Evolutionary conservation across 2,888 invertebrate species (phyloP), one percentile per base, ranked within the genome.

Genomic region (Plagiodera versicolora): DNA sequence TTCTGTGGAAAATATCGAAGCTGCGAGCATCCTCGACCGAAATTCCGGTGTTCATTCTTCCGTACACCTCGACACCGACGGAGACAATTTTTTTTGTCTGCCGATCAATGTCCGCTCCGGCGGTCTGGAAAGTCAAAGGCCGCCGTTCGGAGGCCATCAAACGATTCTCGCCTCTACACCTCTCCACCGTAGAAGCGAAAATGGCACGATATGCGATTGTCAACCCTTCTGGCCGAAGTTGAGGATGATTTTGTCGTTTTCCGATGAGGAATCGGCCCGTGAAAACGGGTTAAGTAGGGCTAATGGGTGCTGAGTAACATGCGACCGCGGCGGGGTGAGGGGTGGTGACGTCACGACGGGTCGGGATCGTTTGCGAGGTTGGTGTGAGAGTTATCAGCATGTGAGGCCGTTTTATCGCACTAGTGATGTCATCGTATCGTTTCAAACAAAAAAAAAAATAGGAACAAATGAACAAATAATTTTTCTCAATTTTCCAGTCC

Each of bases 61-160:
- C 67, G 63, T 69, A 60, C 65, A 60, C 45, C 24, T 6, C 24
- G 24, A 24, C 4, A 24, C 24, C 56, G 51, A 61, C 61, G 67
- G 69, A 71, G 71, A 72, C 70, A 69, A 63, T 70, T 70, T 70
- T 14, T n/a, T 71, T 69, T 64, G 65, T 68, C 64, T 58, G 60
- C 61, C 70, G 70, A 70, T 70, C 68, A 71, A 71, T 70, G 69
- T 71, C 68, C 70, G 72, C 69, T 65, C 68, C 70, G 70, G 35
- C 73, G 79, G 75, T 67, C 74, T 72, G 79, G 78, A 79, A 79
- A 79, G 79, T 79, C 79, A 79, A 79, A 79, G 78, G 69, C 54
- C 65, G 73, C 77, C 74, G 71, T 64, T 62, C 72, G 73, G 66
- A 2, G 39, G 14, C 39, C 14, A 14, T 4, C 39, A n/a, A 14